Percentiles rank a stretch among this genome's conserved stretches.
These are phyloP conservation scores for Drosophila picticornis DNA, from an alignment of 2,888 invertebrate genomes.

Conservation along the genomic window DNA sequence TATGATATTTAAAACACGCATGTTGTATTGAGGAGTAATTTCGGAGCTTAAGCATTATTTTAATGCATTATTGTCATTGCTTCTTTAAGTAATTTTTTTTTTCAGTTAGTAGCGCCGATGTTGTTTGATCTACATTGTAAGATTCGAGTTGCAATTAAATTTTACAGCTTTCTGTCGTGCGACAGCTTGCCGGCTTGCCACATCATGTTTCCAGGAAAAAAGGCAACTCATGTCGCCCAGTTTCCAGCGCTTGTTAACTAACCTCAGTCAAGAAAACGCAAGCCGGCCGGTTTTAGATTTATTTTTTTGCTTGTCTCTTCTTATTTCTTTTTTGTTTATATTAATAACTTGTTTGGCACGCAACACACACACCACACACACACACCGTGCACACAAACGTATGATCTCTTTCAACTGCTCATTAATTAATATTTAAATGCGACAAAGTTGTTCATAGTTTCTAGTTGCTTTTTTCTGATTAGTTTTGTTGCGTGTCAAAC, in stretches of 20 bases:
- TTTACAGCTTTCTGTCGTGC: slow-evolving; percentile 6
- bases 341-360: slow-evolving; percentile 52
- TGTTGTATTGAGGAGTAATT: background rate
- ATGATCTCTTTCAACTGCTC: slow-evolving; percentile 19
- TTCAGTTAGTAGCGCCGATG: background rate
- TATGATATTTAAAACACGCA: background rate
- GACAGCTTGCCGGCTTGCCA: slow-evolving; percentile 23
- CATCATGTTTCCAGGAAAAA: slow-evolving; percentile 20
- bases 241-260: slow-evolving; percentile 35
- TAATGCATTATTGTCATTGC: background rate
- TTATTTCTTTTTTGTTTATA: slow-evolving; percentile 13
- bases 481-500: slow-evolving; percentile 55
- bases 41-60: background rate
- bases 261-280: slow-evolving; percentile 58
- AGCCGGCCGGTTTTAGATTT: slow-evolving; percentile 49
- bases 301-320: background rate
- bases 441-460: slow-evolving; percentile 38
- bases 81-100: slow-evolving; percentile 14
- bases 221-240: slow-evolving; percentile 37
- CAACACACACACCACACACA: slow-evolving; percentile 24
- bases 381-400: slow-evolving; percentile 1
- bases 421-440: slow-evolving; percentile 74
- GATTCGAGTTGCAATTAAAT: slow-evolving; percentile 6
- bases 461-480: slow-evolving; percentile 34
- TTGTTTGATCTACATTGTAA: slow-evolving; percentile 25